A percentile compares a stretch with the other conserved stretches of the same genome.
Conservation (phyloP, 2,113 vertebrate genomes). For the Rallus limicola region DNA sequence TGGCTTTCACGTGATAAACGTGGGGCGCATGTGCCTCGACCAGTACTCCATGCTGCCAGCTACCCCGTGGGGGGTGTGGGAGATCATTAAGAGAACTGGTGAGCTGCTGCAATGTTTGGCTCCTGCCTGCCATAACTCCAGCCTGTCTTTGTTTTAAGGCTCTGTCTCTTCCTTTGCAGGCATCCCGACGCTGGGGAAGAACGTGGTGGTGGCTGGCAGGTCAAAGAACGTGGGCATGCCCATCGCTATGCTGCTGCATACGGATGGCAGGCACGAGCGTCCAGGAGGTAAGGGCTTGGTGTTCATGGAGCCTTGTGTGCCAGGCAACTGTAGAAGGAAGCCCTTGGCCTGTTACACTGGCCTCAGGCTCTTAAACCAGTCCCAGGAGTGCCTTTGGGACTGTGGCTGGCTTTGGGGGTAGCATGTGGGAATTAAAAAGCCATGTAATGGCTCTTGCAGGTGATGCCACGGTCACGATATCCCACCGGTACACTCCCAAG, state of each 20-base stretch:
- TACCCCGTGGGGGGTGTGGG: conserved; percentile 94
- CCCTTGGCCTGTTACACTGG: fast-evolving
- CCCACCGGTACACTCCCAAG: conserved; percentile 95
- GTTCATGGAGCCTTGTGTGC: fast-evolving
- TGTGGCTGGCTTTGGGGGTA: background rate
- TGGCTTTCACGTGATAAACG: conserved; percentile 94
- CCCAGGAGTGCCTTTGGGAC: fast-evolving
- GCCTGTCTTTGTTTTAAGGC: fast-evolving
- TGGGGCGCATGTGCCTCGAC: conserved; percentile 95
- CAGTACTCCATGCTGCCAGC: conserved; percentile 95
- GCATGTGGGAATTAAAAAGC: fast-evolving
- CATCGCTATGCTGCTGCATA: conserved; percentile 96
- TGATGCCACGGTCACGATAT: conserved; percentile 96
- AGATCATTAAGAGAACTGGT: conserved; percentile 96
- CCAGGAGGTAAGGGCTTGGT: conserved; percentile 83
- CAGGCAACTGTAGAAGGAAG: background rate
- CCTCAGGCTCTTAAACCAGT: background rate
- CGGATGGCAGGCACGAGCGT: conserved; percentile 90
- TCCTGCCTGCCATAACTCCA: background rate
- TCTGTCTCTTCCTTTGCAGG: conserved; percentile 67
- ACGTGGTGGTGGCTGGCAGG: conserved; percentile 93
- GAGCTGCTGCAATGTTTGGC: background rate
- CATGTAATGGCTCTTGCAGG: conserved; percentile 61
- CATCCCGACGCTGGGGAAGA: conserved; percentile 93
- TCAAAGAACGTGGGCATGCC: conserved; percentile 99